phyloP scores from a whole-genome alignment of 2,113 vertebrate genomes.

The Rhabdornis inornatus region DNA sequence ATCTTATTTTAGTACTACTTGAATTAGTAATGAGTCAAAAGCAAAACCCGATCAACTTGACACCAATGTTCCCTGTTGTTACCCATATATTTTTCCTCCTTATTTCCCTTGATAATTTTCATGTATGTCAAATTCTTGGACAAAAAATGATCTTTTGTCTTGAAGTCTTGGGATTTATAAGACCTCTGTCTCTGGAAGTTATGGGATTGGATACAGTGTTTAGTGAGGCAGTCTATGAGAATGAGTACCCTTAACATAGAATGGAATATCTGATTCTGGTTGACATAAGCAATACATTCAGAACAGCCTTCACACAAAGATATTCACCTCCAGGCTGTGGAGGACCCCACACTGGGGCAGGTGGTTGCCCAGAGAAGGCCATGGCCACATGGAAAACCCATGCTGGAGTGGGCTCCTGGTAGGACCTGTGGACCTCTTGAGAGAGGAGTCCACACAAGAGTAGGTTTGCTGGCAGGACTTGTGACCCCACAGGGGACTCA shows the following conservation, averaged over 20 bases:
- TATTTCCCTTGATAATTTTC: background rate
- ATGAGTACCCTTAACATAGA: background rate
- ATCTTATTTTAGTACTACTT: background rate
- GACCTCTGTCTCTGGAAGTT: background rate
- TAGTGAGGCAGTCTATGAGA: background rate
- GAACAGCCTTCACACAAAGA: background rate
- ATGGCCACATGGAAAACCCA: background rate
- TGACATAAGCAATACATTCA: background rate
- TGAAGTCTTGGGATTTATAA: background rate
- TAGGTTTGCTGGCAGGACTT: background rate
- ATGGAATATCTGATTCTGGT: background rate
- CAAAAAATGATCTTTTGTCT: background rate
- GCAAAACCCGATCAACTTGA: background rate
- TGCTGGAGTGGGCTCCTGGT: too few species aligned
- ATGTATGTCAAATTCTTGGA: background rate
- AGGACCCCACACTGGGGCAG: background rate
- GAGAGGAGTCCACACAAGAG: background rate
- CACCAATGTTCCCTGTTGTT: background rate
- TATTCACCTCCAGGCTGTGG: background rate
- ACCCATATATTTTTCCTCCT: background rate
- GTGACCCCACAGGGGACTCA: background rate
- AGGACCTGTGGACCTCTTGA: background rate
- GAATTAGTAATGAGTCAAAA: background rate
- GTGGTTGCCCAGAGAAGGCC: background rate
- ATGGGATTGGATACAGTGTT: background rate